Conservation (phyloP, 1,140 invertebrate genomes). For the Euglossa dilemma region DNA sequence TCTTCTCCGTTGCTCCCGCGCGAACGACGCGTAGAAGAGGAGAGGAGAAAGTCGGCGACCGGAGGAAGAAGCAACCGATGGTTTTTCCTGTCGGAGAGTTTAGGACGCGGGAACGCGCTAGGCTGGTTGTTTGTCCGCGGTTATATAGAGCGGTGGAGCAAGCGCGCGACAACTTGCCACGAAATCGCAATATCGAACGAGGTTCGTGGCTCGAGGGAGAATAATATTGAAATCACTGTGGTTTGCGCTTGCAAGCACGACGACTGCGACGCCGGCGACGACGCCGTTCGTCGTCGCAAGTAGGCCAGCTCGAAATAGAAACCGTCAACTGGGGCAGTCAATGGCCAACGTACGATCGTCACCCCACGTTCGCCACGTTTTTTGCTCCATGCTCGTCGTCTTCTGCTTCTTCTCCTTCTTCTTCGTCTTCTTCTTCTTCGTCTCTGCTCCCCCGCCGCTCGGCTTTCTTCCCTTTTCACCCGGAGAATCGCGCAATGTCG, state of each 20-base stretch:
- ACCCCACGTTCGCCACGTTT: conserved; percentile 47
- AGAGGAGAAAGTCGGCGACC: not conserved
- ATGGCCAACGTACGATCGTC: conserved; percentile 65
- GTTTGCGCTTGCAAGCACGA: conserved; percentile 39
- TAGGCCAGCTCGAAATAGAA: conserved; percentile 71
- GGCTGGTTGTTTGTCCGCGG: conserved; percentile 12
- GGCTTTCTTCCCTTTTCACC: not conserved
- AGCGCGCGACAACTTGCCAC: conserved; percentile 37
- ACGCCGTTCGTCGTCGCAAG: conserved; percentile 55
- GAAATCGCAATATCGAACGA: conserved; percentile 58
- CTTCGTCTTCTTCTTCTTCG: not conserved
- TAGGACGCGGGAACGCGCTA: conserved; percentile 22
- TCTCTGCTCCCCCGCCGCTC: not conserved
- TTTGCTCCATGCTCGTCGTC: conserved; percentile 12
- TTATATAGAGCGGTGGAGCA: not conserved
- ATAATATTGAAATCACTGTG: conserved; percentile 68
- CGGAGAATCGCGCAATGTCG: not conserved
- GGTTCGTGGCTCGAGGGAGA: conserved; percentile 47
- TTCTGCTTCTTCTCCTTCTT: conserved; percentile 21
- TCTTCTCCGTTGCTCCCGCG: too few relatives aligned
- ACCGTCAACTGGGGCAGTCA: conserved; percentile 67
- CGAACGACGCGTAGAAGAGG: not conserved
- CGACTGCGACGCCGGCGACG: conserved; percentile 37
- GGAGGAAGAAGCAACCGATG: conserved; percentile 1
- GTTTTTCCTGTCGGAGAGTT: not conserved